These are phyloP conservation scores for Pardosa pseudoannulata DNA, from an alignment of 2,888 invertebrate species.

Conservation along the genomic window DNA sequence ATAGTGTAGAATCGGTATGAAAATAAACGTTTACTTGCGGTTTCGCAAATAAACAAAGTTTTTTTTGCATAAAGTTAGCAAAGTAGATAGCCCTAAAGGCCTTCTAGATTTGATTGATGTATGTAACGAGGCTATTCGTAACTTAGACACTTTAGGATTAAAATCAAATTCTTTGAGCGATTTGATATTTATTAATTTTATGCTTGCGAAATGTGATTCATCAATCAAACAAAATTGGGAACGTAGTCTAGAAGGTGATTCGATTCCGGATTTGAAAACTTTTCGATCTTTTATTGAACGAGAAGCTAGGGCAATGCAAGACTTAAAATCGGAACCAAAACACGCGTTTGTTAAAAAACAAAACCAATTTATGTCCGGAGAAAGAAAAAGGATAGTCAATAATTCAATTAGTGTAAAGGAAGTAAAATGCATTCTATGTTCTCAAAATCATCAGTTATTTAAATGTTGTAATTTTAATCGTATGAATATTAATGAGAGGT, in stretches of 20 bases:
- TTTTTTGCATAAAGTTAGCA: no score
- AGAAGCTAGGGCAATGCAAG: background rate
- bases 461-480: background rate
- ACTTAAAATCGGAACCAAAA: background rate
- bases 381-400: background rate
- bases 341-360: background rate
- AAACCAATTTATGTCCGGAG: background rate
- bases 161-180: conserved; percentile 5
- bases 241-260: conserved; percentile 11
- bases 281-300: conserved; percentile 1
- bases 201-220: background rate
- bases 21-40: no score
- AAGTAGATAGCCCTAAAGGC: no score
- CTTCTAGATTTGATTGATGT: no score
- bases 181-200: conserved; percentile 4
- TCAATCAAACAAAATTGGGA: conserved; percentile 8
- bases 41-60: no score
- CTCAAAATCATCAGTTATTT: background rate
- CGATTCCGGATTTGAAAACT: background rate
- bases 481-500: conserved; percentile 8
- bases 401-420: conserved; percentile 7
- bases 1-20: no score
- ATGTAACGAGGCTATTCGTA: no score
- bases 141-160: no score
- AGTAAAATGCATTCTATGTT: background rate